Conservation (phyloP, 2,888 invertebrate species). For the Tinea semifulvella region DNA sequence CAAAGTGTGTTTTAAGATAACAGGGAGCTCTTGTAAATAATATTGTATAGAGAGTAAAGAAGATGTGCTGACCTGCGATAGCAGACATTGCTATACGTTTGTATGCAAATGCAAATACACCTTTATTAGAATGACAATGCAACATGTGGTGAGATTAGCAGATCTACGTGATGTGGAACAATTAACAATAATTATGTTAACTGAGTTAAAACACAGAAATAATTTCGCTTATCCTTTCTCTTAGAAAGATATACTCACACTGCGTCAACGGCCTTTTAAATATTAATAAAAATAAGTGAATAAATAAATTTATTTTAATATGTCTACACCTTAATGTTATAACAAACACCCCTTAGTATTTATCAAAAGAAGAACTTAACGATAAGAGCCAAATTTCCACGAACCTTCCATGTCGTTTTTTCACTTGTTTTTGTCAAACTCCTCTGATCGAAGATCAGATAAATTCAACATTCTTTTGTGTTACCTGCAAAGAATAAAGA, state of each 20-base stretch:
- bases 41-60: too few relatives aligned
- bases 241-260: too few relatives aligned
- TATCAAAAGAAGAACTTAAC: neutral
- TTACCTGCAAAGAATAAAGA: constrained; percentile 13
- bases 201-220: too few relatives aligned
- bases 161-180: constrained; percentile 5
- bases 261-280: neutral
- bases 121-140: too few relatives aligned
- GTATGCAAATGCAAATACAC: too few relatives aligned
- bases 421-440: constrained; percentile 2
- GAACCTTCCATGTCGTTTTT: constrained; percentile 3
- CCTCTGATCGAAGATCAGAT: constrained; percentile 3
- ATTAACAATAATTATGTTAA: constrained; percentile 9
- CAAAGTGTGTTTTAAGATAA: too few relatives aligned
- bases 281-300: neutral
- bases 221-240: too few relatives aligned
- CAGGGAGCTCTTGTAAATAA: too few relatives aligned
- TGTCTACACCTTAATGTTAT: too few relatives aligned
- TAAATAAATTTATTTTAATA: neutral
- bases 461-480: constrained; percentile 7
- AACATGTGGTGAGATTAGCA: constrained; percentile 8
- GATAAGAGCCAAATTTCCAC: constrained; percentile 9
- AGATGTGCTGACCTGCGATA: too few relatives aligned
- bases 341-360: too few relatives aligned
- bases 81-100: too few relatives aligned